Evolutionary conservation across 2,888 invertebrate species (phyloP), one percentile per base, ranked within the genome.

Genomic region (Epirrita christyi): DNA sequence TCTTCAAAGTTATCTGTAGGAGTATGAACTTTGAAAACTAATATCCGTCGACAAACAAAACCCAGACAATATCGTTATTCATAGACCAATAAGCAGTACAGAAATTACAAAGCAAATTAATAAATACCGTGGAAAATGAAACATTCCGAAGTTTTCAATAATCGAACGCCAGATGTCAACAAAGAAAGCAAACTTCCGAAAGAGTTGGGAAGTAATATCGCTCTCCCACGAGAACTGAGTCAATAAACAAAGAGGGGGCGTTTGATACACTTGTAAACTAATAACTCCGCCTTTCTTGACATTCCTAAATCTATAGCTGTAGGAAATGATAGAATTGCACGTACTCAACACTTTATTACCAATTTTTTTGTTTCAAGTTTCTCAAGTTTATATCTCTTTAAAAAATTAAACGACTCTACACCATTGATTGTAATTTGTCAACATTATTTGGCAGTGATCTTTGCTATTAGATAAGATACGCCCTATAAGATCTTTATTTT

Each of bases 241-340:
- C 87, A 91, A 91, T 88, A 89, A 88, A 89, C 86, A 91, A 83
- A 86, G 82, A 83, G 84, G 88, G 88, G 82, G 82, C 79, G 80
- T 79, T 85, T 90, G 89, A 92, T 91, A 92, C 89, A 90, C 90
- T 91, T 88, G 91, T 91, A 90, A 92, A 91, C 90, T 91, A 92
- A 91, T 92, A 92, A 88, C 81, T 78, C 73, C 75, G 75, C 82
- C 83, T 81, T 71, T 73, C 73, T 70, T 75, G 73, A 76, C 70
- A 71, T 73, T 77, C 72, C 73, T 75, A 72, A 73, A 69, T 73
- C 67, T 75, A 72, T 59, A 44, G 40, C 42, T 45, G 47, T 37
- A 32, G 29, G 47, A 61, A 32, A 28, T 10, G 21, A 21, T 21
- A 21, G 21, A 21, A 21, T 21, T 21, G 21, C 21, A 21, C 2